Conservation (phyloP, 2,113 vertebrate genomes). For the Cyprinus carpio region DNA sequence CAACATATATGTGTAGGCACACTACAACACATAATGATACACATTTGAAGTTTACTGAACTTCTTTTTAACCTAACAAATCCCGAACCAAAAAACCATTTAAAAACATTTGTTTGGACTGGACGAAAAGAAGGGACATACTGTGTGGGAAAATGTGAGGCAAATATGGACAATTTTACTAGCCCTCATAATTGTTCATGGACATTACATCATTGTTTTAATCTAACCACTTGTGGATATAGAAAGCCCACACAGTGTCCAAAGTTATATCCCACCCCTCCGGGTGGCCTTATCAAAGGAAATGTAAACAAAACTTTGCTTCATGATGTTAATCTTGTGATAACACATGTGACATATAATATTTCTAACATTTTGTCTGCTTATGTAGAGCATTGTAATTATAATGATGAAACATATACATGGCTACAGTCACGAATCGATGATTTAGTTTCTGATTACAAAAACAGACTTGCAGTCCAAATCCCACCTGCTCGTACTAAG, state of each 20-base stretch:
- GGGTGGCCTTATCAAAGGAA: not conserved
- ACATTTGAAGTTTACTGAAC: not conserved
- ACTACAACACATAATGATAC: not conserved
- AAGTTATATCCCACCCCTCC: not conserved
- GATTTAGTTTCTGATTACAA: slow-evolving; percentile 40
- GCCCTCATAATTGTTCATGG: not conserved
- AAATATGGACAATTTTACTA: not conserved
- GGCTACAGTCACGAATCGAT: slow-evolving; percentile 31
- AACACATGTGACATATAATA: not conserved
- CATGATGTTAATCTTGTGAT: not conserved
- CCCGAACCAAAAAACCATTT: no score
- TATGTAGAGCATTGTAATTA: not conserved
- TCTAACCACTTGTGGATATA: not conserved
- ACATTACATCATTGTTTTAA: not conserved
- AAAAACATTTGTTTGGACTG: not conserved
- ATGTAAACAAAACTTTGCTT: not conserved
- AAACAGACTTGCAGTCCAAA: slow-evolving; percentile 18
- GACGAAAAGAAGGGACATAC: not conserved
- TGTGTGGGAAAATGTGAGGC: not conserved
- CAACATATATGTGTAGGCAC: not conserved
- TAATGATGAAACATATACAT: not conserved
- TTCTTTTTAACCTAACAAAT: no score
- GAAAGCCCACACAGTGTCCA: not conserved
- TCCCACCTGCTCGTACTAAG: not conserved
- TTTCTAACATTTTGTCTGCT: not conserved